A percentile compares a stretch with the other conserved stretches of the same genome.
These are phyloP conservation scores for Nicator chloris DNA, from an alignment of 2,113 vertebrate species.

Conservation along the genomic window DNA sequence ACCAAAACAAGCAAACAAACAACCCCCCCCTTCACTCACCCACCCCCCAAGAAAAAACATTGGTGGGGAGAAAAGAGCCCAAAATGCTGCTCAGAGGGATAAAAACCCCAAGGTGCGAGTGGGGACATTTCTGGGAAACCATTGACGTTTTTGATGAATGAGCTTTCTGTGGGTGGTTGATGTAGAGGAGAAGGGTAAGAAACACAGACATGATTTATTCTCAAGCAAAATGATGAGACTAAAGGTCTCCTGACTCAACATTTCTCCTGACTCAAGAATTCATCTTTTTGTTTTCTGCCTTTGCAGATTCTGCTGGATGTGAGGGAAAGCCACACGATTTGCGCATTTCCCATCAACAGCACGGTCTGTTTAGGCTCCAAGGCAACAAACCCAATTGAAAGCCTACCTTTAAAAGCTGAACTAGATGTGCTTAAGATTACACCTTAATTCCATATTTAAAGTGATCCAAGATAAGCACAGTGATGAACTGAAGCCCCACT, in stretches of 20 bases:
- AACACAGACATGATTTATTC: not conserved
- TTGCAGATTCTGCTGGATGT: not conserved
- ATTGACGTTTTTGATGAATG: constrained; percentile 20
- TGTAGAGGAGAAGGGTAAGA: not conserved
- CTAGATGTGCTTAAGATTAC: not conserved
- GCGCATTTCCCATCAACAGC: not conserved
- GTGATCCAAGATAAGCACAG: not conserved
- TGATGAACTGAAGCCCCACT: not conserved
- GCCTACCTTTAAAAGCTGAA: not conserved
- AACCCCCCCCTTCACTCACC: too few relatives aligned
- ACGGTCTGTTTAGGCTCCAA: not conserved
- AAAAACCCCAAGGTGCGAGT: not conserved
- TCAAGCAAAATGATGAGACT: not conserved
- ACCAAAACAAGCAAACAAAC: not conserved
- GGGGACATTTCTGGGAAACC: not conserved
- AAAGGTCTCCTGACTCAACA: constrained; percentile 41
- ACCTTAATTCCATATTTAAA: not conserved
- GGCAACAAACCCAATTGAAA: not conserved
- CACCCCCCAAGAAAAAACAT: not conserved
- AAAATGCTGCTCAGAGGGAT: not conserved
- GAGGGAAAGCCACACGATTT: not conserved
- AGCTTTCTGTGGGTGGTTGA: not conserved
- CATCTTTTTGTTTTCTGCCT: not conserved
- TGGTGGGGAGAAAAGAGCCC: not conserved
- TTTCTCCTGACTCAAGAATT: constrained; percentile 3